A percentile compares a stretch with the other conserved stretches of the same genome.
Evolutionary conservation across 2,888 invertebrate genomes (phyloP).

Genomic region (Blera fallax): DNA sequence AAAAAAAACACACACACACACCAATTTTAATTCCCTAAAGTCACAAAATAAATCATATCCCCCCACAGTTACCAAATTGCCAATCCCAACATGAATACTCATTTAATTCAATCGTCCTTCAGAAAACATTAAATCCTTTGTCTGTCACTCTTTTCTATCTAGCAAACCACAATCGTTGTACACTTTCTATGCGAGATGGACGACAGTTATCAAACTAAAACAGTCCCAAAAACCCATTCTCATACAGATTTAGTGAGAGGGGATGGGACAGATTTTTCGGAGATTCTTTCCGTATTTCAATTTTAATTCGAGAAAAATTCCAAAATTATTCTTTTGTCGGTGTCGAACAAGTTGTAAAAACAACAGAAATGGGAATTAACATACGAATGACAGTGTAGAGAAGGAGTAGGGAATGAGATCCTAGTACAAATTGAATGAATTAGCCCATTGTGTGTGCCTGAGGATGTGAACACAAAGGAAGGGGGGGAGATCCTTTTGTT

Average conservation of each 20-base stretch:
- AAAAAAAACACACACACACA: neutral
- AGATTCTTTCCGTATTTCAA: conserved; percentile 42
- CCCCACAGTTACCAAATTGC: neutral
- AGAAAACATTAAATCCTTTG: conserved; percentile 17
- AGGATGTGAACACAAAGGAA: neutral
- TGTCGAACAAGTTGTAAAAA: conserved; percentile 66
- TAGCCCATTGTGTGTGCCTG: conserved; percentile 46
- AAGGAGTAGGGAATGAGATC: conserved; percentile 4
- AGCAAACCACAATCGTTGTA: conserved; percentile 13
- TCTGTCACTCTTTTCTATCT: neutral
- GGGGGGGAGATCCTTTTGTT: conserved; percentile 5
- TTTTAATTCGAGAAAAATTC: conserved; percentile 46
- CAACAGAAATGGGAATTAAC: conserved; percentile 64
- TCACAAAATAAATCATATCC: neutral
- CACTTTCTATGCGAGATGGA: neutral
- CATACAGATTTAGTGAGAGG: neutral
- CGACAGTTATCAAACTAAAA: conserved; percentile 32
- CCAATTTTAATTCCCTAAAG: neutral
- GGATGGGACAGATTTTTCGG: conserved; percentile 17
- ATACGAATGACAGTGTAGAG: conserved; percentile 54
- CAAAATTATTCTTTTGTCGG: conserved; percentile 63
- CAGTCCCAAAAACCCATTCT: conserved; percentile 14
- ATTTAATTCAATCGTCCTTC: conserved; percentile 22
- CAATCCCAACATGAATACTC: conserved; percentile 10
- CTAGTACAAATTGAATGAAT: conserved; percentile 69